Evolutionary conservation across 1,140 invertebrate species (phyloP).

Genomic region (Latrodectus geometricus): DNA sequence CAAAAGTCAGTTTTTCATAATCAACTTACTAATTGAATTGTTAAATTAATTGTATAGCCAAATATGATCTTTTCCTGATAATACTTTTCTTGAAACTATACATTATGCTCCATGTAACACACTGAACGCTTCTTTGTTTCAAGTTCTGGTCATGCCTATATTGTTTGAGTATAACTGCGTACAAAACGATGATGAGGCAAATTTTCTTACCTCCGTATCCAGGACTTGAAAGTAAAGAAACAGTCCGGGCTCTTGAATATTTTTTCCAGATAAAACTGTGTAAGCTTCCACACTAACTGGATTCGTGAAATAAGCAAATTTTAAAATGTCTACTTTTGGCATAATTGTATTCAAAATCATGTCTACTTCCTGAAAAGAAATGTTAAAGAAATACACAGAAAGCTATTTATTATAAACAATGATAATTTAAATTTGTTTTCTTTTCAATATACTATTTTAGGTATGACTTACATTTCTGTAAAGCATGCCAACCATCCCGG

Average conservation of each 20-base stretch:
- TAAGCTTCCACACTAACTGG: constrained; percentile 26
- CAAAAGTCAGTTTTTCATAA: no score
- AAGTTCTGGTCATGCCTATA: no score
- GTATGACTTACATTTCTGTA: constrained; percentile 44
- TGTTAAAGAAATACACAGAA: background rate
- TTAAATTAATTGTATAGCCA: no score
- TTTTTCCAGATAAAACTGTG: constrained; percentile 24
- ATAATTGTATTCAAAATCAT: constrained; percentile 34
- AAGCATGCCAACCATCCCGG: constrained; percentile 34
- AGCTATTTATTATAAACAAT: background rate
- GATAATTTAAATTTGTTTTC: background rate
- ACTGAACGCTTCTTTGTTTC: no score
- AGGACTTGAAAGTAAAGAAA: constrained; percentile 31
- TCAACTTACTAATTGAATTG: no score
- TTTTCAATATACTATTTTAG: background rate
- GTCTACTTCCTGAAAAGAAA: constrained; percentile 46
- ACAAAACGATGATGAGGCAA: background rate
- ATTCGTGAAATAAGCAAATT: constrained; percentile 29
- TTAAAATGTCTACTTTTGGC: background rate
- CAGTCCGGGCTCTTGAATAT: background rate
- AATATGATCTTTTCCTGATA: no score
- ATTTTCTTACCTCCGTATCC: background rate
- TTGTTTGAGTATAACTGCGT: no score
- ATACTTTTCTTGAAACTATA: no score
- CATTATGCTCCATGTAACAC: no score